phyloP scores from a whole-genome alignment of 2,888 invertebrate species.

The Linnaemya vulpina region DNA sequence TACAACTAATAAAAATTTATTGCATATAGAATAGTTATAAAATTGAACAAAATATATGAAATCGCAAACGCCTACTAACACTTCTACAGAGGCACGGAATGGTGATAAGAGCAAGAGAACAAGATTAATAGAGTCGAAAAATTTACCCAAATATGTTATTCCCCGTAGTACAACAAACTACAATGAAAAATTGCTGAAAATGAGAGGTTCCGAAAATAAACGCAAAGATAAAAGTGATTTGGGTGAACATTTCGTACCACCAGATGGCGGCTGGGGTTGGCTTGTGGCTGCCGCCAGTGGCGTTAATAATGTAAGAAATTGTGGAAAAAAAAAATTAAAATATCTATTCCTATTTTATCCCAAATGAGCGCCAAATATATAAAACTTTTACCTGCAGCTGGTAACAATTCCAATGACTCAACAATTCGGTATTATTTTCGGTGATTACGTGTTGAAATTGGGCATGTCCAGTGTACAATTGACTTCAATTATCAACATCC shows the following conservation, averaged over 20 bases:
- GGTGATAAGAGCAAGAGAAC: constrained; percentile 2
- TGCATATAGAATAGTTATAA: no score
- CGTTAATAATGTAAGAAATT: constrained; percentile 86
- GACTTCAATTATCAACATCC: constrained; percentile 88
- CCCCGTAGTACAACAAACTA: constrained; percentile 65
- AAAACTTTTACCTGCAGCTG: constrained; percentile 84
- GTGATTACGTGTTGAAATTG: constrained; percentile 85
- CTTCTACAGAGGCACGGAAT: not conserved
- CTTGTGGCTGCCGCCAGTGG: constrained; percentile 88
- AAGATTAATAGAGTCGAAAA: constrained; percentile 26
- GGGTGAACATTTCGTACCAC: constrained; percentile 86
- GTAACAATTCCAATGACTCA: constrained; percentile 87
- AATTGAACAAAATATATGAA: no score
- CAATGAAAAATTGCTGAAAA: constrained; percentile 30
- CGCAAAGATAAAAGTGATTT: constrained; percentile 82
- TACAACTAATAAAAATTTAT: no score
- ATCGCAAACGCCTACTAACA: constrained; percentile 24
- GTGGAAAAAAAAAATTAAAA: not conserved
- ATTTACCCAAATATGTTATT: constrained; percentile 68
- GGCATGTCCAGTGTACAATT: constrained; percentile 87
- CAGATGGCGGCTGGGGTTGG: constrained; percentile 91
- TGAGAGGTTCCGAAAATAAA: constrained; percentile 74
- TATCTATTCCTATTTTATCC: not conserved
- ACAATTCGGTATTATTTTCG: constrained; percentile 89
- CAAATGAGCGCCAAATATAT: not conserved